Base-by-base conservation (phyloP, 2,888 invertebrate species). In the Choreutis nemorana region DNA sequence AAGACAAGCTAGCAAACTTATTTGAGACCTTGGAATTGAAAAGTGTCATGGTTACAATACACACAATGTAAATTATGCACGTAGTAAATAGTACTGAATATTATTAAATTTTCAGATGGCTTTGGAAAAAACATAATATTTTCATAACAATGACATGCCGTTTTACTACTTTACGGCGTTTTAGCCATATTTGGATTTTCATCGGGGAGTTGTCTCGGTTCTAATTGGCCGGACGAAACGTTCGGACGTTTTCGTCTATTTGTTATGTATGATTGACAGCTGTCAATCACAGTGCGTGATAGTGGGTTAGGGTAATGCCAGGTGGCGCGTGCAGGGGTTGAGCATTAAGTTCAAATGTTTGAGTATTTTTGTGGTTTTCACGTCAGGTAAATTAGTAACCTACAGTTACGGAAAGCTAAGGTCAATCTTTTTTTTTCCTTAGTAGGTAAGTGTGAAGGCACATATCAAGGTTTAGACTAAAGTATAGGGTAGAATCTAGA, bases 251-350 rank as follows among this genome's bases (percentile, higher is more conserved):
- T 47, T 44, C 48, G 46, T 55, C 61, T 64, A 61, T 60, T 58
- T 54, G 52, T 59, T 47, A 14, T n/a, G n/a, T n/a, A 41, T 65
- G 70, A 75, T 72, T 71, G 75, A 64, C 75, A 72, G 72, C 70
- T 70, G 75, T 51, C 77, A 72, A 71, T 75, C 70, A 58, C 36
- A 29, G 42, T 61, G 63, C 64, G 59, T 62, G 26, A 26, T 26
- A n/a, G 15, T 26, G 14, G n/a, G n/a, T n/a, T 66, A 47, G 40
- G 31, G 43, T 33, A 35, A 48, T 42, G 42, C 67, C 61, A 67
- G 66, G 61, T 66, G 67, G 64, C 65, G 60, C 57, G 62, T 64
- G 62, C 61, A 63, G 62, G 55, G 45, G 32, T 31, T 32, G 18
- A 8, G 18, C 5, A 18, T n/a, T n/a, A n/a, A n/a, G n/a, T n/a